Percentiles rank a stretch among this genome's conserved stretches.
Evolutionary conservation across 2,113 vertebrate species (phyloP).

Genomic region (Nyctibius bracteatus): DNA sequence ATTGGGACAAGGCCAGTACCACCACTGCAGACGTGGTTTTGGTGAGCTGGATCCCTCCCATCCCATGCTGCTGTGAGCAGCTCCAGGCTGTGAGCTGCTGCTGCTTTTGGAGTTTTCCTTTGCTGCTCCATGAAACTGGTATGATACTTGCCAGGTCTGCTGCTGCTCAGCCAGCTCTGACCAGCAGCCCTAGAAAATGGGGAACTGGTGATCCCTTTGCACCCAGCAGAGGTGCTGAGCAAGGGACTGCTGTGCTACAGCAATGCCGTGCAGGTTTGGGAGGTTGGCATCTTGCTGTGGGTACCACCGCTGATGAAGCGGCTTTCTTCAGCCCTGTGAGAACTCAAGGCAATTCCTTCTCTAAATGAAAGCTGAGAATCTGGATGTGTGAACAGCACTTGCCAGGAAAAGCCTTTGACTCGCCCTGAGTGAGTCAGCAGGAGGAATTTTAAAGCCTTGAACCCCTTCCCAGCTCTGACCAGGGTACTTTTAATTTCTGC

Average conservation of each 20-base stretch:
- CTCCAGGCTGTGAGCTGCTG: background rate
- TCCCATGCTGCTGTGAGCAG: background rate
- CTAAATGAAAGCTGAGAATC: background rate
- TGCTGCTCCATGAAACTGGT: background rate
- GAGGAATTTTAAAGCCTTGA: conserved; percentile 41
- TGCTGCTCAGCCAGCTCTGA: background rate
- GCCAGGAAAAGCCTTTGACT: conserved; percentile 28
- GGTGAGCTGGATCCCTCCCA: background rate
- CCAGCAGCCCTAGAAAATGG: background rate
- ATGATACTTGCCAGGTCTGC: background rate
- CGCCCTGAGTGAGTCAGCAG: conserved; percentile 20
- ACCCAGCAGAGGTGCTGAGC: background rate
- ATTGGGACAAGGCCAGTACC: background rate
- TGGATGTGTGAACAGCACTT: background rate
- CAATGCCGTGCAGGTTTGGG: fast-evolving
- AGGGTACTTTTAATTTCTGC: conserved; percentile 3
- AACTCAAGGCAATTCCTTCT: background rate
- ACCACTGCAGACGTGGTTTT: background rate
- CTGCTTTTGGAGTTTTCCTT: background rate
- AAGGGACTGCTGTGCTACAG: background rate
- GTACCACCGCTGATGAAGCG: background rate
- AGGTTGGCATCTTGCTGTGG: background rate
- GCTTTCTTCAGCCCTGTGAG: background rate
- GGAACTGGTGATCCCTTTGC: background rate
- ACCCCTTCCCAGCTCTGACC: conserved; percentile 14